Conservation (phyloP, 1,140 invertebrate genomes). For the Brachionus asplanchnoidis region DNA sequence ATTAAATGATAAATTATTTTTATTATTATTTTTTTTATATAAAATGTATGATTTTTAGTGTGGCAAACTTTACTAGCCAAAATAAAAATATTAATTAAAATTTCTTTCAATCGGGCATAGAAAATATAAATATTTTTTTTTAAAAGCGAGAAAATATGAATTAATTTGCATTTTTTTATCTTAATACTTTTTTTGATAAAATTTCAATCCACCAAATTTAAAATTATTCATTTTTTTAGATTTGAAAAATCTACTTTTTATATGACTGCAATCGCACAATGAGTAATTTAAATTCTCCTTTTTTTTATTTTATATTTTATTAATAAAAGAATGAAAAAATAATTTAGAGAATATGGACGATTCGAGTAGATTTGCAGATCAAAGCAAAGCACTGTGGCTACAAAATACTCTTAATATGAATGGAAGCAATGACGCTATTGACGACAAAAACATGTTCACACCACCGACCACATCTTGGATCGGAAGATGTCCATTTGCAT, state of each 20-base stretch:
- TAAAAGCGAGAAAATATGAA: background rate
- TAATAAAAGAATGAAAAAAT: background rate
- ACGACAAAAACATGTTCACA: background rate
- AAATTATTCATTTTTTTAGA: background rate
- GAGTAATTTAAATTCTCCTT: background rate
- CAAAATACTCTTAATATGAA: conserved; percentile 10
- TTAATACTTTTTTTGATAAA: background rate
- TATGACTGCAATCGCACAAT: background rate
- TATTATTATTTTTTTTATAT: background rate
- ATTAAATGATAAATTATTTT: conserved; percentile 2
- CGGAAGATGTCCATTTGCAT: conserved; percentile 37
- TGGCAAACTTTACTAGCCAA: background rate
- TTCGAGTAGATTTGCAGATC: conserved; percentile 38
- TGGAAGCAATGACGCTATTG: background rate
- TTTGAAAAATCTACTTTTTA: background rate
- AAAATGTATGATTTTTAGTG: conserved; percentile 21
- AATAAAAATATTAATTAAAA: conserved; percentile 19
- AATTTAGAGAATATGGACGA: conserved; percentile 24
- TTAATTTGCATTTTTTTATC: background rate
- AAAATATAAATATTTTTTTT: background rate
- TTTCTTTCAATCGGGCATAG: background rate
- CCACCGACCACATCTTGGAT: background rate
- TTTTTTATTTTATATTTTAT: background rate
- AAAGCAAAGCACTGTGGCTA: conserved; percentile 32
- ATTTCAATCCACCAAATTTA: background rate